These are phyloP conservation scores for Geodia barretti DNA, from an alignment of 37 sponge, comb jelly and placozoan genomes.

Conservation along the genomic window DNA sequence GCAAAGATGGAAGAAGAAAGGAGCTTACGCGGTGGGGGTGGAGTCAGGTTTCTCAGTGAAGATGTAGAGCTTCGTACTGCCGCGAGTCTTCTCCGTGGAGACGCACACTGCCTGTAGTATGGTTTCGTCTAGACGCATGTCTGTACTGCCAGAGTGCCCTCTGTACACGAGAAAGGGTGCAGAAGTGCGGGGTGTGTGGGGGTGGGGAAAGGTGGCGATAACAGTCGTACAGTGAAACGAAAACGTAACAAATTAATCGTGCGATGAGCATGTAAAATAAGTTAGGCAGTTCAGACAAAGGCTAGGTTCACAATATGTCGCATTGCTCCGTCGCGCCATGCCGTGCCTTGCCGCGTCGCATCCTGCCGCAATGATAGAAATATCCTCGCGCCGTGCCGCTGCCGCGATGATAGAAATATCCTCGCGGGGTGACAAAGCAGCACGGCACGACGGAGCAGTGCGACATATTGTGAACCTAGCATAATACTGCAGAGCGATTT, in stretches of 20 bases:
- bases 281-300: too few species aligned
- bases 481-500: too few species aligned
- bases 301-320: too few species aligned
- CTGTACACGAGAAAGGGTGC: constrained; percentile 18
- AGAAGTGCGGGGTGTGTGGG: neutral
- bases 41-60: constrained; percentile 68
- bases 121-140: constrained; percentile 55
- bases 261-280: too few species aligned
- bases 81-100: constrained; percentile 24
- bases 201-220: neutral
- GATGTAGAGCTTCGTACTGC: constrained; percentile 38
- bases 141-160: constrained; percentile 25
- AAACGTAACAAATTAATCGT: neutral
- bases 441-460: too few species aligned
- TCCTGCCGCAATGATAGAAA: too few species aligned
- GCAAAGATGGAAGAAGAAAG: constrained; percentile 3
- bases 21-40: neutral
- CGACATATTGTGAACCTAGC: too few species aligned
- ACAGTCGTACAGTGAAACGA: neutral
- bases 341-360: too few species aligned
- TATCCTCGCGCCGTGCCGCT: too few species aligned
- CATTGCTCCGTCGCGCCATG: too few species aligned
- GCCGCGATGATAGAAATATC: too few species aligned
- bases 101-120: constrained; percentile 62
- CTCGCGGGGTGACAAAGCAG: too few species aligned